These are phyloP conservation scores for Macropodus opercularis DNA, from an alignment of 2,797 vertebrate species.

Conservation along the genomic window DNA sequence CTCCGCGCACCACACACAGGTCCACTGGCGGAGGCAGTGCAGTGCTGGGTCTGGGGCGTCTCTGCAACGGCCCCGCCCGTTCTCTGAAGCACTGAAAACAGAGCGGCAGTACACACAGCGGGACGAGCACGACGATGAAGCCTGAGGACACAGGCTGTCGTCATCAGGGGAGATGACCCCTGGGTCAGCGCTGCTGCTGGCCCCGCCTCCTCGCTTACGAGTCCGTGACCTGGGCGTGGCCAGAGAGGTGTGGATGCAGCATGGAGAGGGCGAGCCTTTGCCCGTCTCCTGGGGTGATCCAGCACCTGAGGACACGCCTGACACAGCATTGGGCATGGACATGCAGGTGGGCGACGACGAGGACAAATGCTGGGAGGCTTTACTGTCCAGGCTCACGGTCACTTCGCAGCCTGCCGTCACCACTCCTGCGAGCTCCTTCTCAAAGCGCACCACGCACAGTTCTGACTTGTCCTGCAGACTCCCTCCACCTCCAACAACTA, in stretches of 20 bases:
- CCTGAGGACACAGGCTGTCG: slow-evolving; percentile 85
- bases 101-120: slow-evolving; percentile 93
- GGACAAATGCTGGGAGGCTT: slow-evolving; percentile 79
- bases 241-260: slow-evolving; percentile 85
- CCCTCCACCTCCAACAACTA: slow-evolving; percentile 74
- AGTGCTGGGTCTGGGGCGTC: slow-evolving; percentile 92
- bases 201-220: slow-evolving; percentile 81
- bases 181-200: slow-evolving; percentile 66
- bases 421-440: slow-evolving; percentile 85
- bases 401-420: slow-evolving; percentile 80
- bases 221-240: slow-evolving; percentile 83
- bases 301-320: slow-evolving; percentile 76
- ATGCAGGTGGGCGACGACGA: slow-evolving; percentile 80
- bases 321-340: slow-evolving; percentile 77
- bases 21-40: slow-evolving; percentile 90
- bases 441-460: slow-evolving; percentile 87
- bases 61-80: slow-evolving; percentile 90
- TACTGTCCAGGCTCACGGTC: slow-evolving; percentile 81
- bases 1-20: slow-evolving; percentile 94
- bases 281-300: slow-evolving; percentile 83
- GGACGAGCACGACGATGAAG: slow-evolving; percentile 81
- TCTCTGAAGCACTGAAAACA: slow-evolving; percentile 88
- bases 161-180: slow-evolving; percentile 82
- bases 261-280: slow-evolving; percentile 83
- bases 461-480: slow-evolving; percentile 82